Percentiles rank a stretch among this genome's conserved stretches.
Evolutionary conservation across 2,888 invertebrate genomes (phyloP).

Genomic region (Hoplodrina blanda): DNA sequence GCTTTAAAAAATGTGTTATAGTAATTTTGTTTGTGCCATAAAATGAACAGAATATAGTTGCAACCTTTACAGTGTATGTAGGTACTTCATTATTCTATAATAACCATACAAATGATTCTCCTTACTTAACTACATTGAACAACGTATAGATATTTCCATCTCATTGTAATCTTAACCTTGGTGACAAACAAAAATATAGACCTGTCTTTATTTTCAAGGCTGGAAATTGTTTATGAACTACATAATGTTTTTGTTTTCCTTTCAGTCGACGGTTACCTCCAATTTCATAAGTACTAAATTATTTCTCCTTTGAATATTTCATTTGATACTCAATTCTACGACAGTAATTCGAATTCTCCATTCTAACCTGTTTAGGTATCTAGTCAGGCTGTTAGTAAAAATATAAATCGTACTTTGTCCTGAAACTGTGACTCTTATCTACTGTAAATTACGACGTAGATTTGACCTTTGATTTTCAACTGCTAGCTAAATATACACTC

Average conservation of each 20-base stretch:
- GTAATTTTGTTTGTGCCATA: not conserved
- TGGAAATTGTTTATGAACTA: conserved; percentile 29
- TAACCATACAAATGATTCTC: not conserved
- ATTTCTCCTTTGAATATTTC: conserved; percentile 14
- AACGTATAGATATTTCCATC: conserved; percentile 18
- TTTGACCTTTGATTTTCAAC: conserved; percentile 20
- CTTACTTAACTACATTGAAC: not conserved
- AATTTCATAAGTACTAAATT: not conserved
- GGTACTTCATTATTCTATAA: not conserved
- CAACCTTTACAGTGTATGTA: not conserved
- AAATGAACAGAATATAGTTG: not conserved
- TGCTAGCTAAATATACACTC: not conserved
- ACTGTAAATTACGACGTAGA: conserved; percentile 17
- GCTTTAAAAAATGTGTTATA: no score
- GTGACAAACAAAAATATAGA: conserved; percentile 24
- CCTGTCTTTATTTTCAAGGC: conserved; percentile 17
- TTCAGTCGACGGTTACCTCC: not conserved
- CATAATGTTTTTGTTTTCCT: conserved; percentile 33
- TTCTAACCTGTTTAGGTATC: not conserved
- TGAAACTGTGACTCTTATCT: conserved; percentile 4
- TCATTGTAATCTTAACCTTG: conserved; percentile 34
- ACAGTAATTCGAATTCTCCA: not conserved
- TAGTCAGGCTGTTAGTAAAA: no score
- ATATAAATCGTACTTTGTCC: conserved; percentile 2
- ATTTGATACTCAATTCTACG: not conserved